These are phyloP conservation scores for Dreissena polymorpha DNA, from an alignment of 1,140 invertebrate species.

Conservation along the genomic window DNA sequence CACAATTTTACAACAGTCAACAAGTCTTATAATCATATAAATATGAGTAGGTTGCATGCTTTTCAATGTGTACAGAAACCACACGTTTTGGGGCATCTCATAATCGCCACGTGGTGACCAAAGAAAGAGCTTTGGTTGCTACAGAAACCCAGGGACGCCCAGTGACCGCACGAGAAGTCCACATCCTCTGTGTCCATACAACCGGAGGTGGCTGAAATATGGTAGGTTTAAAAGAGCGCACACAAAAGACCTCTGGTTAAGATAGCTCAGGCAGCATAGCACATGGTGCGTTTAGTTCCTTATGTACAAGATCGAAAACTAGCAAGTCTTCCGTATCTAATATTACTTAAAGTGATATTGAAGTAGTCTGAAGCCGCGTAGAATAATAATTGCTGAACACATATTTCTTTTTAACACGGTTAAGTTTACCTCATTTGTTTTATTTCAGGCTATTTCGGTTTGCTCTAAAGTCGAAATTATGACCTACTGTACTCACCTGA, in stretches of 20 bases:
- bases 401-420: too few relatives aligned
- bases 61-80: constrained; percentile 15
- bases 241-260: background rate
- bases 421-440: too few relatives aligned
- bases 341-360: background rate
- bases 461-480: background rate
- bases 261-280: background rate
- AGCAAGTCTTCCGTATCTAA: background rate
- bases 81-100: constrained; percentile 32
- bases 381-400: background rate
- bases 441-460: too few relatives aligned
- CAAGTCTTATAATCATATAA: too few relatives aligned
- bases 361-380: background rate
- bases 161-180: constrained; percentile 13
- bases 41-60: too few relatives aligned
- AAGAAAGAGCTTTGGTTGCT: background rate
- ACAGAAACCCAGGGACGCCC: constrained; percentile 26
- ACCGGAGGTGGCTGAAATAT: background rate
- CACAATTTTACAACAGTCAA: too few relatives aligned
- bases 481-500: background rate
- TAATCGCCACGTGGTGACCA: constrained; percentile 12
- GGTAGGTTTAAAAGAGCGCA: background rate
- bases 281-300: background rate
- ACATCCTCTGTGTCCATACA: constrained; percentile 11
- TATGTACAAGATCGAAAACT: background rate